A percentile compares a stretch with the other conserved stretches of the same genome.
Conservation (phyloP, 2,888 invertebrate species). For the Philhelius pedissequus region DNA sequence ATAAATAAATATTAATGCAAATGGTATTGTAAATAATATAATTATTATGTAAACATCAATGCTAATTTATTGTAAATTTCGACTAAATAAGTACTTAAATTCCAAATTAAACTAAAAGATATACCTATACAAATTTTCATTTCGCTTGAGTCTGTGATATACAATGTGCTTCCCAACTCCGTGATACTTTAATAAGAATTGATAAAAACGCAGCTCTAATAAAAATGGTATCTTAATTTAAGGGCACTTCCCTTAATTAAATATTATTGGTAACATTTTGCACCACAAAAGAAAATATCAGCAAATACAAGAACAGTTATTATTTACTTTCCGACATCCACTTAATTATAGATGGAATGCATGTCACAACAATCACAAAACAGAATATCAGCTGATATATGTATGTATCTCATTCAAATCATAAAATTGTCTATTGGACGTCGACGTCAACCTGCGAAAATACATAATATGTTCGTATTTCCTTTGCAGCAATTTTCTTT, state of each 20-base stretch:
- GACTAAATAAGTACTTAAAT: no score
- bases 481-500: slow-evolving; percentile 44
- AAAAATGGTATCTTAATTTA: background rate
- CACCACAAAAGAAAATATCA: slow-evolving; percentile 26
- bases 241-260: slow-evolving; percentile 35
- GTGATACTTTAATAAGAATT: background rate
- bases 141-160: no score
- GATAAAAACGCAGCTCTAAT: background rate
- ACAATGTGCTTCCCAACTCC: no score
- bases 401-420: slow-evolving; percentile 3
- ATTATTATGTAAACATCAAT: no score
- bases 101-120: no score
- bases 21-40: no score
- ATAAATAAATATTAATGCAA: no score
- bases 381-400: slow-evolving; percentile 20
- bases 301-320: slow-evolving; percentile 21
- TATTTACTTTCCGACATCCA: background rate
- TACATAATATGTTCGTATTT: slow-evolving; percentile 12
- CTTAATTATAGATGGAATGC: slow-evolving; percentile 21
- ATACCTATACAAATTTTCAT: no score
- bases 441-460: slow-evolving; percentile 4
- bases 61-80: no score
- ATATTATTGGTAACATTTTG: slow-evolving; percentile 23
- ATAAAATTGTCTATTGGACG: background rate
- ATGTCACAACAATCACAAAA: background rate